These are phyloP conservation scores for Aviceda subcristata DNA, from an alignment of 2,113 vertebrate genomes.

Conservation along the genomic window DNA sequence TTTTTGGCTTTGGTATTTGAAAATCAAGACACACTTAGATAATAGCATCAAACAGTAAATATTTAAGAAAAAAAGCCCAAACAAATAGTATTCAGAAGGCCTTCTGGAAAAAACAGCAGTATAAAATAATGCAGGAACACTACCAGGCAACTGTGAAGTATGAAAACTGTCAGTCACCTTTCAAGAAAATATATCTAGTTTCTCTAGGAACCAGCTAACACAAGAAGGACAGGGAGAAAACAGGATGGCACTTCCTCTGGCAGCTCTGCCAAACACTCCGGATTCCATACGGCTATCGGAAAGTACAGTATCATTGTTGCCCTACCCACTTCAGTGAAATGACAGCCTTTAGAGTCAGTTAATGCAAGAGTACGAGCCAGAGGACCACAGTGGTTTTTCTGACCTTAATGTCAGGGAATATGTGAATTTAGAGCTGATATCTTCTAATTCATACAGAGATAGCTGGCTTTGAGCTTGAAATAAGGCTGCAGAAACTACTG, in stretches of 20 bases:
- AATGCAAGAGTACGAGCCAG: not conserved
- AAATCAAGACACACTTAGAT: not conserved
- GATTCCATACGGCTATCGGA: not conserved
- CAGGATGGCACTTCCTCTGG: not conserved
- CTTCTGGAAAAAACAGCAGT: not conserved
- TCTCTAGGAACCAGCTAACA: not conserved
- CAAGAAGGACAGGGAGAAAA: not conserved
- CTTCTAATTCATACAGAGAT: not conserved
- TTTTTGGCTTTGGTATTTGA: not conserved
- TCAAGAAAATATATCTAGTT: not conserved
- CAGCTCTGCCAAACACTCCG: not conserved
- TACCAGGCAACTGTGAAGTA: not conserved
- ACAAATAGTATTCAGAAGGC: not conserved
- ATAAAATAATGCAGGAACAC: not conserved
- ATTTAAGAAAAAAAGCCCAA: not conserved
- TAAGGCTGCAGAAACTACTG: not conserved
- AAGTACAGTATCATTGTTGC: not conserved
- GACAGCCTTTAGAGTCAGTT: not conserved
- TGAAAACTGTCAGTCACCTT: not conserved
- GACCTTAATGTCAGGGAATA: not conserved
- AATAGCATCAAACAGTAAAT: not conserved
- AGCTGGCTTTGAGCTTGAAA: not conserved
- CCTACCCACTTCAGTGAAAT: not conserved
- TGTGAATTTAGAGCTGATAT: not conserved
- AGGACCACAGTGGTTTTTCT: not conserved